These are phyloP conservation scores for Gari tellinella DNA, from an alignment of 2,888 invertebrate genomes.

Conservation along the genomic window DNA sequence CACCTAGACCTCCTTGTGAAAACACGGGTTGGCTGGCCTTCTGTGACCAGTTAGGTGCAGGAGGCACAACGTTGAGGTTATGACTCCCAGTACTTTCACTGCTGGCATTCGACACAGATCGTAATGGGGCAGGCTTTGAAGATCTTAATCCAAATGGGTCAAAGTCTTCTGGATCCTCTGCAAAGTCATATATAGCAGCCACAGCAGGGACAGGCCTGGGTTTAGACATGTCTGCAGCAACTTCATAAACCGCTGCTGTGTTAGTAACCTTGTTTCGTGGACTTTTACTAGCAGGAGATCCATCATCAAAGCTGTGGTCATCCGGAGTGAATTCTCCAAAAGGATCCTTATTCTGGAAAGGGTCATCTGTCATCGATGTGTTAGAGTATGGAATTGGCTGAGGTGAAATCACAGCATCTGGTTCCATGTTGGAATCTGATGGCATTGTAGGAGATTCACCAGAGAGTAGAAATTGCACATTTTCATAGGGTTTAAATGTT, in stretches of 20 bases:
- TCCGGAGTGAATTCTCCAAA: conserved; percentile 48
- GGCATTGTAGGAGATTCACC: conserved; percentile 34
- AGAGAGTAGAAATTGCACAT: conserved; percentile 20
- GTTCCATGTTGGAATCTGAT: conserved; percentile 31
- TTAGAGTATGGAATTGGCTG: conserved; percentile 6
- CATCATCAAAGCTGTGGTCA: conserved; percentile 17
- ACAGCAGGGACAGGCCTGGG: too few relatives aligned
- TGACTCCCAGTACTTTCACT: conserved; percentile 19
- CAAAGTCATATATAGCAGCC: conserved; percentile 12
- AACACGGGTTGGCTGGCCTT: too few relatives aligned
- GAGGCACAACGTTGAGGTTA: conserved; percentile 36
- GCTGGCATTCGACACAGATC: conserved; percentile 21
- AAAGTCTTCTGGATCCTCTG: conserved; percentile 16
- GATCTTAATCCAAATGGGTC: conserved; percentile 37
- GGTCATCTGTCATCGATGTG: conserved; percentile 11
- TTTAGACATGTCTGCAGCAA: too few relatives aligned
- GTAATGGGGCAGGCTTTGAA: background rate
- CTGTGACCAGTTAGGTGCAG: conserved; percentile 32
- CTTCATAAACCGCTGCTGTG: too few relatives aligned
- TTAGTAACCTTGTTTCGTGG: too few relatives aligned
- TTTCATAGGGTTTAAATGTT: conserved; percentile 33
- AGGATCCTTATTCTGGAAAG: conserved; percentile 40
- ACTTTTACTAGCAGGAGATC: background rate
- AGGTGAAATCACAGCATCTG: conserved; percentile 9
- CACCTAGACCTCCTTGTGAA: too few relatives aligned